Evolutionary conservation across 1,140 invertebrate genomes (phyloP).

Genomic region (Cherax quadricarinatus): DNA sequence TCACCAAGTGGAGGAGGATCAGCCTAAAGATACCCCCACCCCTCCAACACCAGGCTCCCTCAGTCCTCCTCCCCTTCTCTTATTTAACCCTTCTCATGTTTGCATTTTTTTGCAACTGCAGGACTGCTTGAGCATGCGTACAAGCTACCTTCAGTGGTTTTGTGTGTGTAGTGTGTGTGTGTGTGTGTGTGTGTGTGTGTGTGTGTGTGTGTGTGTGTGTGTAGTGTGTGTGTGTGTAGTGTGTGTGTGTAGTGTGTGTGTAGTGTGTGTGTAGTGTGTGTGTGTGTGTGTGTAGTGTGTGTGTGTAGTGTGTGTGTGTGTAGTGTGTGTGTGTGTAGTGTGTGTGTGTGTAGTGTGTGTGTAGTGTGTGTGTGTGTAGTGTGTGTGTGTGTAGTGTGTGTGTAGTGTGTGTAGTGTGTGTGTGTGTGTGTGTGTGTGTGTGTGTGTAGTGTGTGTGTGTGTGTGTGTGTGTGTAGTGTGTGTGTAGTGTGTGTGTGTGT

Average conservation of each 20-base stretch:
- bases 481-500: neutral
- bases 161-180: neutral
- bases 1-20: neutral
- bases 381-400: too few species aligned
- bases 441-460: too few species aligned
- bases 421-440: neutral
- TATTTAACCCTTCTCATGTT: neutral
- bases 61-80: too few species aligned
- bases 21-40: too few species aligned
- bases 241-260: neutral
- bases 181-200: neutral
- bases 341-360: rapidly evolving
- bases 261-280: too few species aligned
- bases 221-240: neutral
- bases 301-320: neutral
- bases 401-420: too few species aligned
- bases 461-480: rapidly evolving
- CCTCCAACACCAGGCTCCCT: too few species aligned
- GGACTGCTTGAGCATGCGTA: neutral
- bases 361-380: too few species aligned
- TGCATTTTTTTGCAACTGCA: neutral
- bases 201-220: too few species aligned
- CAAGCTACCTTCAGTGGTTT: neutral
- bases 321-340: neutral
- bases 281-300: neutral